Conservation (phyloP, 2,888 invertebrate species). For the Nemotelus nigrinus region DNA sequence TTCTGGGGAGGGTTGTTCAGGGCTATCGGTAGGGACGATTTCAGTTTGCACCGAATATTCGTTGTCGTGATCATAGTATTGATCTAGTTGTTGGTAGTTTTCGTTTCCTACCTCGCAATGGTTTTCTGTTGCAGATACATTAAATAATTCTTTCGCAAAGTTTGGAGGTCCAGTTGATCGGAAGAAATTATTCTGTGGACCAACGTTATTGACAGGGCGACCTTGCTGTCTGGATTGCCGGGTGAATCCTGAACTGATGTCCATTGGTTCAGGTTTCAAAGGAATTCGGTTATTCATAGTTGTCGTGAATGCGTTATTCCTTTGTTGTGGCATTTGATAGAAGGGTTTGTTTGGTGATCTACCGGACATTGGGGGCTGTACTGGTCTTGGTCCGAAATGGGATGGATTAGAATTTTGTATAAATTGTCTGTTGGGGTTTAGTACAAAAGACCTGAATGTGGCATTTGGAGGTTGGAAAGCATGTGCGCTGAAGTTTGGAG, state of each 20-base stretch:
- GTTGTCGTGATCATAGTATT: conserved; percentile 10
- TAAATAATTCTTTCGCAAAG: conserved; percentile 16
- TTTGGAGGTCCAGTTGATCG: conserved; percentile 6
- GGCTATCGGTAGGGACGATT: neutral
- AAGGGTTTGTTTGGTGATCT: conserved; percentile 2
- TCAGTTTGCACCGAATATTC: neutral
- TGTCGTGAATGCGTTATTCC: neutral
- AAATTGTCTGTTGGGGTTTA: no score
- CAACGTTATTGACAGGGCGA: neutral
- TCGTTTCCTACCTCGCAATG: neutral
- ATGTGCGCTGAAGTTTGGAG: no score
- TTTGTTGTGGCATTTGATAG: neutral
- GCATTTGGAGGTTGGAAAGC: no score
- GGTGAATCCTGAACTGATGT: neutral
- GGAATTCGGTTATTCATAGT: neutral
- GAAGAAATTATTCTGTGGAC: conserved; percentile 5
- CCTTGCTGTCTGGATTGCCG: neutral
- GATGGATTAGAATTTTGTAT: no score
- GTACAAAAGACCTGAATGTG: no score
- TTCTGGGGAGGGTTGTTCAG: conserved; percentile 2
- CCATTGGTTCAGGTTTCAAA: neutral
- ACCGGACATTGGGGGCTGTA: neutral
- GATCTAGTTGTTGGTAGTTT: conserved; percentile 13
- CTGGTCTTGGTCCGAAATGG: no score
- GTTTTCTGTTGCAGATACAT: neutral